phyloP scores from a whole-genome alignment of 2,113 vertebrate species.

The Calyptommatus sinebrachiatus region DNA sequence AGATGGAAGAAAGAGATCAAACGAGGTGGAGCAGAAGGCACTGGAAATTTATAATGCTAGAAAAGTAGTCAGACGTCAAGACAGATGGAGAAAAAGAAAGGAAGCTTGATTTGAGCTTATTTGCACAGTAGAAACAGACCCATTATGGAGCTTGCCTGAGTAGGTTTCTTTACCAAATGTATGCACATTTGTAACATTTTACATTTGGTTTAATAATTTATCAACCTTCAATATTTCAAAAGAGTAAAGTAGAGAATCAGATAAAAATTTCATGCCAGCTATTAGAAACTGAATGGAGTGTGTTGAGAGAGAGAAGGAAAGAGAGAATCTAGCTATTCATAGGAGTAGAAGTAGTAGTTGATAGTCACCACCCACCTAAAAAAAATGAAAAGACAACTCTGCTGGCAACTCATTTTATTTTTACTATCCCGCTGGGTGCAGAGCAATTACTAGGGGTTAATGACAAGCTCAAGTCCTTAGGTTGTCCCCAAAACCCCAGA shows the following conservation, averaged over 20 bases:
- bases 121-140: constrained; percentile 36
- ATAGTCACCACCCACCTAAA: not conserved
- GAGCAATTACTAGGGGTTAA: constrained; percentile 2
- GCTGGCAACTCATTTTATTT: not conserved
- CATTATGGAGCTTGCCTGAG: constrained; percentile 20
- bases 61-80: not conserved
- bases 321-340: constrained; percentile 33
- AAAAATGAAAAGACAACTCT: not conserved
- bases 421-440: not conserved
- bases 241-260: constrained; percentile 70
- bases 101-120: not conserved
- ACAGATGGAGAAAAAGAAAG: not conserved
- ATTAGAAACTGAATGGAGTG: constrained; percentile 66
- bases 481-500: not conserved
- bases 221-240: constrained; percentile 74
- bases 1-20: constrained; percentile 19
- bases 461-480: not conserved
- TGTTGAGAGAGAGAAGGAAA: not conserved
- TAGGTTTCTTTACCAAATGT: constrained; percentile 56
- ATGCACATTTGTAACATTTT: constrained; percentile 71
- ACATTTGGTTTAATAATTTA: constrained; percentile 73
- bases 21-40: not conserved
- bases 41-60: not conserved
- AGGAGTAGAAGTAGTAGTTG: not conserved
- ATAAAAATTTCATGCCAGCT: constrained; percentile 72